Evolutionary conservation across 2,888 invertebrate species (phyloP), one percentile per base, ranked within the genome.

Genomic region (Pediacus dermestoides): DNA sequence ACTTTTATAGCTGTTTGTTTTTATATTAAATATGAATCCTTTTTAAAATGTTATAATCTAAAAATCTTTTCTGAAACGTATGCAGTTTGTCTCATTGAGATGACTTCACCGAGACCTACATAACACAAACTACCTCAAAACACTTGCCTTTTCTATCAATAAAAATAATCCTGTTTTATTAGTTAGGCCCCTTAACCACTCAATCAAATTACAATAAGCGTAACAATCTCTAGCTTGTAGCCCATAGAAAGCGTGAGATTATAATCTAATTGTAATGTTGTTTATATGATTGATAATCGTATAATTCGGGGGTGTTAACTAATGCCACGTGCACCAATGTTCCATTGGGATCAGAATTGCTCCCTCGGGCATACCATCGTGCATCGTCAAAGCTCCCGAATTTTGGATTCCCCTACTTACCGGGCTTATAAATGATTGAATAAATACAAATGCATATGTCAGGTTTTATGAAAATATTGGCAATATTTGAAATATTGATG

Each of bases 241-340:
- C 37, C 41, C 37, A 13, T 38, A 42, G 34, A 14, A 30, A 35
- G 23, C 36, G 34, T 32, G 39, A 25, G 30, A 43, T 37, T 37
- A 13, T 62, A 64, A 66, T 66, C 60, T 46, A 58, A 63, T 66
- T 64, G 62, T 41, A 46, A 34, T 40, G 52, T 58, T 63, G 60
- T 61, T 61, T 60, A 54, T 57, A 59, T 65, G 66, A 67, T 67
- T 65, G 66, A 66, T 66, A 63, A 63, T 59, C 43, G 52, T 46
- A 43, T 57, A 55, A 55, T 57, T 57, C 55, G 53, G 52, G 56
- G 55, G 60, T 50, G 56, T 55, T 57, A 57, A 58, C 54, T 50
- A 42, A 48, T 48, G 51, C 58, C 64, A 65, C 65, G 65, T 63
- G 61, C 42, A 27, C 8, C 21, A 18, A 33, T 22, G 34, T 32